Percentiles rank a stretch among this genome's conserved stretches.
Conservation (phyloP, 2,888 invertebrate species). For the Aricia artaxerxes region DNA sequence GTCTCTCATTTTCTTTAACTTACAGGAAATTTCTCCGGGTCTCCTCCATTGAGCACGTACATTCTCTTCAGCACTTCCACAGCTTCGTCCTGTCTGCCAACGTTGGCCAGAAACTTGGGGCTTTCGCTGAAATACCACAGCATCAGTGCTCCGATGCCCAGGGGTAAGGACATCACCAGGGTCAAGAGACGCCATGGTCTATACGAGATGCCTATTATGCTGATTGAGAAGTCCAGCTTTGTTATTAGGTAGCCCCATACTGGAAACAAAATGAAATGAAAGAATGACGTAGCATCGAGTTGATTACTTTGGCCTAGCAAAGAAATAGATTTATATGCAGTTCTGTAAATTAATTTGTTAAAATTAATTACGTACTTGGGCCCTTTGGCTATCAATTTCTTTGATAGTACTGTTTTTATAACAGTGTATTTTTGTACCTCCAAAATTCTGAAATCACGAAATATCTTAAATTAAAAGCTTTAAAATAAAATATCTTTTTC, state of each 20-base stretch:
- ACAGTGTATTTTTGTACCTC: too few species aligned
- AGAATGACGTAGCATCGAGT: too few species aligned
- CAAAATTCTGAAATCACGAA: too few species aligned
- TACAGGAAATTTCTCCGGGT: constrained; percentile 57
- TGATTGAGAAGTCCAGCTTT: constrained; percentile 60
- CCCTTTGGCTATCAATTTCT: too few species aligned
- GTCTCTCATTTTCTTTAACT: constrained; percentile 39
- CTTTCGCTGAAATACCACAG: constrained; percentile 84
- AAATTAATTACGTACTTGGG: too few species aligned
- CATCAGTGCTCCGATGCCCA: constrained; percentile 80
- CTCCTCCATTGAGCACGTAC: constrained; percentile 77
- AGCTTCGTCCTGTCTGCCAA: constrained; percentile 82
- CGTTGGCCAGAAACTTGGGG: constrained; percentile 86
- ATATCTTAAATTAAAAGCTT: too few species aligned
- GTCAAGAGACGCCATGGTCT: constrained; percentile 70
- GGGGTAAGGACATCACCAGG: constrained; percentile 80
- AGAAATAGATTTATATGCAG: too few species aligned
- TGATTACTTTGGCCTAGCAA: too few species aligned
- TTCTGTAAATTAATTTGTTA: too few species aligned
- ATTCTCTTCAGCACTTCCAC: constrained; percentile 80
- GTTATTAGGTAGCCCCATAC: constrained; percentile 65
- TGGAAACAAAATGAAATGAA: constrained; percentile 44
- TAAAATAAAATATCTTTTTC: too few species aligned
- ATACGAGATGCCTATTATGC: constrained; percentile 56
- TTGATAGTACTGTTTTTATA: too few species aligned